A percentile compares a stretch with the other conserved stretches of the same genome.
Conservation (phyloP, 1,140 invertebrate species). For the Leptinotarsa undecemlineata region DNA sequence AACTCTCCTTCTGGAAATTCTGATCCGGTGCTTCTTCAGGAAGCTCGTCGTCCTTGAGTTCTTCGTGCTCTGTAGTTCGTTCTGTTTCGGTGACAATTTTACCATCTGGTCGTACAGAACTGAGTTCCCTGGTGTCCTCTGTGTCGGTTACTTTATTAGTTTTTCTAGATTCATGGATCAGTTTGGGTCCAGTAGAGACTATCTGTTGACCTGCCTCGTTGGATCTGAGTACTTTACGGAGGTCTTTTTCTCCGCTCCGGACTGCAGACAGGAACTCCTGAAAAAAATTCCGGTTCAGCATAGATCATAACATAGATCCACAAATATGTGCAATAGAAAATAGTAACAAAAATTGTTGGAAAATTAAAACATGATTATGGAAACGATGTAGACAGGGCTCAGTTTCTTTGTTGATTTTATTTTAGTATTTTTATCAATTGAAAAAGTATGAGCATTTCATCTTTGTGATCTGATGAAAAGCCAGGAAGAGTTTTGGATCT, state of each 20-base stretch:
- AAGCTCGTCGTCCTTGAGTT: slow-evolving; percentile 76
- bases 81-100: slow-evolving; percentile 82
- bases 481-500: too few species aligned
- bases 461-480: too few species aligned
- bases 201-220: slow-evolving; percentile 58
- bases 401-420: too few species aligned
- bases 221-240: slow-evolving; percentile 68
- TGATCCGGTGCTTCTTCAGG: slow-evolving; percentile 61
- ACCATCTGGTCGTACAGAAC: slow-evolving; percentile 67
- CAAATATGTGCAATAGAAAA: too few species aligned
- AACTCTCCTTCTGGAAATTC: slow-evolving; percentile 61
- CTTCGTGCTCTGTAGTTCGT: slow-evolving; percentile 80
- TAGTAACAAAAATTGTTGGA: too few species aligned
- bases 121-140: slow-evolving; percentile 69
- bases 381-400: too few species aligned
- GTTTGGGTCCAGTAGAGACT: slow-evolving; percentile 66
- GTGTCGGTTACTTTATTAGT: slow-evolving; percentile 81
- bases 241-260: slow-evolving; percentile 66
- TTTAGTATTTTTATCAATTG: too few species aligned
- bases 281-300: slow-evolving; percentile 40
- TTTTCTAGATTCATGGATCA: slow-evolving; percentile 76
- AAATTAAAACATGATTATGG: too few species aligned
- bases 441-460: too few species aligned
- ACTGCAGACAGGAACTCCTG: slow-evolving; percentile 76
- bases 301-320: too few species aligned